Conservation (phyloP, 2,888 invertebrate genomes). For the Panopea generosa region DNA sequence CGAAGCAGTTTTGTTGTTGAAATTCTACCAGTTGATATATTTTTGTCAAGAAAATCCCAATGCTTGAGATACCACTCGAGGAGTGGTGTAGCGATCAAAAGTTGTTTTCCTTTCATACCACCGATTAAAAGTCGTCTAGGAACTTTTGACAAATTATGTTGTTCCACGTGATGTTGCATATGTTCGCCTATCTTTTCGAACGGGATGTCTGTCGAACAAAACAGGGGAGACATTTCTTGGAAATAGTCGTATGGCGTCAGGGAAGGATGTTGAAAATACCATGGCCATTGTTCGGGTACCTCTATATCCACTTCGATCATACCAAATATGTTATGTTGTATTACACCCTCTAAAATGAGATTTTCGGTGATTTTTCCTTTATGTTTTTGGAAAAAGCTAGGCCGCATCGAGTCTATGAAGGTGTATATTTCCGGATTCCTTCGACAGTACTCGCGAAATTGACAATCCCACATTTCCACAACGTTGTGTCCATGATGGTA, state of each 20-base stretch:
- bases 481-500: conserved; percentile 11
- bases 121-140: conserved; percentile 44
- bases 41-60: conserved; percentile 39
- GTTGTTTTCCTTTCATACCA: conserved; percentile 31
- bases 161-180: too few species aligned
- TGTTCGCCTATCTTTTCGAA: too few species aligned
- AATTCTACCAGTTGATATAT: conserved; percentile 57
- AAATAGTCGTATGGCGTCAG: background rate
- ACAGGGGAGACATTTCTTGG: conserved; percentile 26
- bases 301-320: conserved; percentile 32
- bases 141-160: conserved; percentile 7
- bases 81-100: conserved; percentile 43
- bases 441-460: conserved; percentile 36
- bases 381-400: conserved; percentile 32
- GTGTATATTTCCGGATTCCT: conserved; percentile 29
- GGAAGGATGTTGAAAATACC: background rate
- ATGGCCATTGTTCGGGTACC: conserved; percentile 15
- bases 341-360: background rate
- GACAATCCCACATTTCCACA: conserved; percentile 50
- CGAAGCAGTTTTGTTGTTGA: conserved; percentile 39
- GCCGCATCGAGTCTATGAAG: conserved; percentile 25
- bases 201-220: conserved; percentile 45
- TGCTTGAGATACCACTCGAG: conserved; percentile 57
- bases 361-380: conserved; percentile 13
- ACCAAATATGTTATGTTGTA: background rate